phyloP scores from a whole-genome alignment of 2,888 invertebrate genomes.

The Hipparchia semele region DNA sequence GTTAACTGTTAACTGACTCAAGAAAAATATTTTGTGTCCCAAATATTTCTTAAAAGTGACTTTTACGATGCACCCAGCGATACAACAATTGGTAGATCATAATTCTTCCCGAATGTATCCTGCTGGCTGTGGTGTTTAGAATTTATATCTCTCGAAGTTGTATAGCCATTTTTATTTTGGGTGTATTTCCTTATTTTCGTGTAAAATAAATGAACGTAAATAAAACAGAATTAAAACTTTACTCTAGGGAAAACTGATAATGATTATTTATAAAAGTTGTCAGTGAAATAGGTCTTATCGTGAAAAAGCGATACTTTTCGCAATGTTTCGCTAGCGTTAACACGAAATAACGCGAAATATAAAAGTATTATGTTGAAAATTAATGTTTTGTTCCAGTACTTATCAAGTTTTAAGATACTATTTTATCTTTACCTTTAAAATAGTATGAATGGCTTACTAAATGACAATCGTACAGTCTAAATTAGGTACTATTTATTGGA shows the following conservation, averaged over 20 bases:
- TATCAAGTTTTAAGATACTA: no score
- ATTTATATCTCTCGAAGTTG: constrained; percentile 5
- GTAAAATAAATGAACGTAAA: background rate
- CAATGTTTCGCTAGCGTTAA: background rate
- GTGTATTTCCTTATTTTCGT: background rate
- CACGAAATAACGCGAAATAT: no score
- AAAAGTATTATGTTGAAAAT: no score
- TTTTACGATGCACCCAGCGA: constrained; percentile 8
- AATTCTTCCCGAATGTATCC: constrained; percentile 13
- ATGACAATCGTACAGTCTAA: no score
- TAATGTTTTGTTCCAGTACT: no score
- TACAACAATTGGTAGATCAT: constrained; percentile 9
- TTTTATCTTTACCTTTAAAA: no score
- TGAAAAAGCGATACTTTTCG: background rate
- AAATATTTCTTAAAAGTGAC: constrained; percentile 18
- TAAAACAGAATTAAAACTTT: background rate
- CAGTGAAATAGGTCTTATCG: background rate
- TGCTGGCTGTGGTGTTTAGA: background rate
- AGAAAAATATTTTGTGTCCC: constrained; percentile 4
- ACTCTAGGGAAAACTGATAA: background rate
- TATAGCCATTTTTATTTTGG: background rate
- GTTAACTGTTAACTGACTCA: background rate
- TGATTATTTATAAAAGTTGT: background rate
- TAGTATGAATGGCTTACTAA: no score
- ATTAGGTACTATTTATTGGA: no score